Evolutionary conservation across 2,797 vertebrate genomes (phyloP).

Genomic region (Taeniopygia guttata): DNA sequence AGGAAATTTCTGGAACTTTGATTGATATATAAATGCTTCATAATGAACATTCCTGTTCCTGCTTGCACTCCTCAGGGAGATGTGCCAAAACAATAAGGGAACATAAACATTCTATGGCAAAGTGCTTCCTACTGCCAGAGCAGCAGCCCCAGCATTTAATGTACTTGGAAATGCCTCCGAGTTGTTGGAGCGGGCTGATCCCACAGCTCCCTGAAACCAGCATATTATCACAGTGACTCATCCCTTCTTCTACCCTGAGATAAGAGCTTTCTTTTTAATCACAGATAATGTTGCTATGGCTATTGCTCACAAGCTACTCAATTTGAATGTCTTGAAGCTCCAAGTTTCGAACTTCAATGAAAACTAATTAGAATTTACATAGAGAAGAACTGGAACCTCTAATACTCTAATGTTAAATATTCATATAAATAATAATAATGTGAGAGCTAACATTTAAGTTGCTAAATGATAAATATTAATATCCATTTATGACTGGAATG

Average conservation of each 20-base stretch:
- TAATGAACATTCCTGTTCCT: conserved; percentile 43
- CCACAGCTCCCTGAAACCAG: conserved; percentile 1
- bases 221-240: conserved; percentile 36
- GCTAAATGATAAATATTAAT: neutral
- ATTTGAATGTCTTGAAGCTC: neutral
- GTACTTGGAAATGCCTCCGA: conserved; percentile 17
- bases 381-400: neutral
- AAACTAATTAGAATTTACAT: neutral
- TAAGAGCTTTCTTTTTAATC: conserved; percentile 2
- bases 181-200: conserved; percentile 7
- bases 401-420: neutral
- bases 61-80: neutral
- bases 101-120: conserved; percentile 20
- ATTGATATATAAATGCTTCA: neutral
- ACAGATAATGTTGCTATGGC: neutral
- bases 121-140: conserved; percentile 13
- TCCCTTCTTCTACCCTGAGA: neutral
- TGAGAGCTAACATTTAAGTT: neutral
- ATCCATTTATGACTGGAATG: neutral
- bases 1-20: conserved; percentile 22
- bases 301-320: neutral
- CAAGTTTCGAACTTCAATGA: neutral
- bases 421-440: neutral
- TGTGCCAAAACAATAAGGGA: conserved; percentile 47
- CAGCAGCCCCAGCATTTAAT: neutral